Evolutionary conservation across 2,797 vertebrate genomes (phyloP).

Genomic region (Syngnathus acus): DNA sequence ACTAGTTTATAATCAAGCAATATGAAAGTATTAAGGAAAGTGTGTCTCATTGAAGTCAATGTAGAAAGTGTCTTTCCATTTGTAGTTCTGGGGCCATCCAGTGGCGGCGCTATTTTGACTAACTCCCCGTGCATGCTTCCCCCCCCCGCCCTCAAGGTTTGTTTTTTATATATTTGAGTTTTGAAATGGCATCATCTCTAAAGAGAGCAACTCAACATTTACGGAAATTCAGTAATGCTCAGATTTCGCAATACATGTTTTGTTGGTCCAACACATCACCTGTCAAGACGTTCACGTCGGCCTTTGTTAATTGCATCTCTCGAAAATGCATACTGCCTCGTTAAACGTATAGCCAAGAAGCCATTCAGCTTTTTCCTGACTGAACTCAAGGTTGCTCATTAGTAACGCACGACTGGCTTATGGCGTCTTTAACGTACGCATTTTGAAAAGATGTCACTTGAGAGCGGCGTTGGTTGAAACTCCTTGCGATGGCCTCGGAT

Average conservation of each 20-base stretch:
- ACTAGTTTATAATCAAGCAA: not conserved
- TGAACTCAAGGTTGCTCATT: constrained; percentile 14
- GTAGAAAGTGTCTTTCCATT: not conserved
- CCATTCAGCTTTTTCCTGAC: constrained; percentile 10
- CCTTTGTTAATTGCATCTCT: not conserved
- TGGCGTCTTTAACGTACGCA: not conserved
- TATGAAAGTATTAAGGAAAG: not conserved
- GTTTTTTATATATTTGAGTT: not conserved
- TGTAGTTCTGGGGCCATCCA: not conserved
- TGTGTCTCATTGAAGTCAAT: not conserved
- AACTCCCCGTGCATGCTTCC: not conserved
- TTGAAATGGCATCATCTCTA: not conserved
- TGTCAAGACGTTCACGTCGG: not conserved
- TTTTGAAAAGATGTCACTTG: not conserved
- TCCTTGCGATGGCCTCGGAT: not conserved
- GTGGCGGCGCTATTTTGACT: not conserved
- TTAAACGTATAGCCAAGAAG: constrained; percentile 11
- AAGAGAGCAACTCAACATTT: not conserved
- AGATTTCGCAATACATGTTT: not conserved
- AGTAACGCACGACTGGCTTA: constrained; percentile 13
- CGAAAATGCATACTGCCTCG: not conserved
- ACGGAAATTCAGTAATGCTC: not conserved
- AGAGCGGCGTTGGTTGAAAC: not conserved
- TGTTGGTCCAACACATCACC: not conserved
- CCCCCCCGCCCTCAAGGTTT: not conserved